phyloP scores from a whole-genome alignment of 2,113 vertebrate species.

The Callaeas wilsoni region DNA sequence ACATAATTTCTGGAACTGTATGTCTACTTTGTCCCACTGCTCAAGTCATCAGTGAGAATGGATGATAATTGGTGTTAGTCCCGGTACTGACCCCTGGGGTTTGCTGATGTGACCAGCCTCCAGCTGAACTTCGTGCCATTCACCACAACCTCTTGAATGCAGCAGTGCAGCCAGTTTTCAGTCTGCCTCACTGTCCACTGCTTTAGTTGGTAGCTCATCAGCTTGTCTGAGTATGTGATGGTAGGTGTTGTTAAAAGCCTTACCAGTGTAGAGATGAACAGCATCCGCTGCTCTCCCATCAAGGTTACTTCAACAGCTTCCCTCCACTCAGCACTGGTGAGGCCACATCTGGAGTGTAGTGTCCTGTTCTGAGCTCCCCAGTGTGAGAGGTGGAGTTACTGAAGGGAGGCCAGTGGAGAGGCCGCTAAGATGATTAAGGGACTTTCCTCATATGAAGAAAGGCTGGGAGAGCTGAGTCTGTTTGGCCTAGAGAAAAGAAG shows the following conservation, averaged over 20 bases:
- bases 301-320: neutral
- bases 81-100: neutral
- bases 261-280: neutral
- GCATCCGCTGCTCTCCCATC: neutral
- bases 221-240: neutral
- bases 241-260: neutral
- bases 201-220: neutral
- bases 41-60: neutral
- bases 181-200: neutral
- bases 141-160: neutral
- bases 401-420: neutral
- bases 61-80: neutral
- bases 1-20: neutral
- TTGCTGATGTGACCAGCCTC: neutral
- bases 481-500: neutral
- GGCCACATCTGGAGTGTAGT: neutral
- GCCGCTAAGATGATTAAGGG: neutral
- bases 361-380: neutral
- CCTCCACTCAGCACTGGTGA: neutral
- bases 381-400: neutral
- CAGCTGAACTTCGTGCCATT: neutral
- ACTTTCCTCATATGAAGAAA: neutral
- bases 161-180: neutral
- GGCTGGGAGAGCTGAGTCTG: neutral
- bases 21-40: neutral